Conservation (phyloP, 2,888 invertebrate genomes). For the Allophyes oxyacanthae region DNA sequence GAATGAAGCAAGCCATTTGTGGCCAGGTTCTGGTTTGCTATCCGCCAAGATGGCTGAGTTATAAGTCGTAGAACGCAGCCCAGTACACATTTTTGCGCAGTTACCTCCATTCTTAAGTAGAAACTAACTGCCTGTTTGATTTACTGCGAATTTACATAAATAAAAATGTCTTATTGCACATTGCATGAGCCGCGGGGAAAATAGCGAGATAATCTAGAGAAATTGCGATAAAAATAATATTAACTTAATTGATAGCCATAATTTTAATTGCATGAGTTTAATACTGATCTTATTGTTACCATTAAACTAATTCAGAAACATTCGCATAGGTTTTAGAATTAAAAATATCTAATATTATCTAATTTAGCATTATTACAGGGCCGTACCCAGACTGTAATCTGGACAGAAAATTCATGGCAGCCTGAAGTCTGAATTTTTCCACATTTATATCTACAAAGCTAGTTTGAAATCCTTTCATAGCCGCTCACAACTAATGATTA, state of each 20-base stretch:
- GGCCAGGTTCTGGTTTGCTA: slow-evolving; percentile 55
- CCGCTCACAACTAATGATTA: too few relatives aligned
- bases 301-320: too few relatives aligned
- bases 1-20: slow-evolving; percentile 69
- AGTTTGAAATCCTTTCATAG: too few relatives aligned
- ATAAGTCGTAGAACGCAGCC: slow-evolving; percentile 36
- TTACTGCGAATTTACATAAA: slow-evolving; percentile 28
- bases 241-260: slow-evolving; percentile 3
- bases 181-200: slow-evolving; percentile 6
- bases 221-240: slow-evolving; percentile 3
- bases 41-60: slow-evolving; percentile 49
- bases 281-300: too few relatives aligned
- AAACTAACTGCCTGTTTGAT: slow-evolving; percentile 40
- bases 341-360: too few relatives aligned
- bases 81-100: slow-evolving; percentile 38
- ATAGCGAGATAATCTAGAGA: slow-evolving; percentile 10
- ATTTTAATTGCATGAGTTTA: background rate
- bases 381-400: too few relatives aligned
- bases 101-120: slow-evolving; percentile 47
- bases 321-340: too few relatives aligned
- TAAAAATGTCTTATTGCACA: slow-evolving; percentile 7
- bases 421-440: too few relatives aligned
- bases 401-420: too few relatives aligned
- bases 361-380: too few relatives aligned
- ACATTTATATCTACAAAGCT: too few relatives aligned